Conservation (phyloP, 2,113 vertebrate species). For the Serilophus lunatus region DNA sequence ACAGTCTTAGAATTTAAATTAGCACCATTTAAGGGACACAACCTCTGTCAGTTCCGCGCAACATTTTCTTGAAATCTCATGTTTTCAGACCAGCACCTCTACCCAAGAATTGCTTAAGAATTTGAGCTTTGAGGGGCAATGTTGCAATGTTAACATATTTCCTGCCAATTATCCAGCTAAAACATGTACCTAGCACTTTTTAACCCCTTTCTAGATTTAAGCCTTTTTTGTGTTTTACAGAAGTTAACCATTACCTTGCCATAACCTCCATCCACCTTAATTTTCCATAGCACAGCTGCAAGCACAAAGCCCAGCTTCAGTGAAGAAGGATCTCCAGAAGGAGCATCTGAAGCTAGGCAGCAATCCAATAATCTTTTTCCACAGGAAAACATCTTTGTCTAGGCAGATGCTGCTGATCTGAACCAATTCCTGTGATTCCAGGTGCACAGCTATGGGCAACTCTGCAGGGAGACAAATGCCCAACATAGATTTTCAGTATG, state of each 20-base stretch:
- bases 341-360: rapidly evolving
- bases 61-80: not conserved
- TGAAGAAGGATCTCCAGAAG: not conserved
- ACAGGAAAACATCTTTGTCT: rapidly evolving
- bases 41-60: not conserved
- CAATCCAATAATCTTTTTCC: rapidly evolving
- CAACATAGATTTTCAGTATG: rapidly evolving
- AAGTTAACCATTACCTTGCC: rapidly evolving
- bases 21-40: not conserved
- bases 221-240: not conserved
- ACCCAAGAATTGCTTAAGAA: not conserved
- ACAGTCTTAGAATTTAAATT: not conserved
- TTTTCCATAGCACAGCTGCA: rapidly evolving
- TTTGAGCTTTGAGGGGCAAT: not conserved
- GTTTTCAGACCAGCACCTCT: not conserved
- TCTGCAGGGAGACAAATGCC: too few relatives aligned
- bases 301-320: rapidly evolving
- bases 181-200: not conserved
- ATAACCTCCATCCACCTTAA: too few relatives aligned
- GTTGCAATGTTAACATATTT: not conserved
- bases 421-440: not conserved
- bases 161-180: not conserved
- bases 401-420: rapidly evolving
- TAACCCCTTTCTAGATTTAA: not conserved
- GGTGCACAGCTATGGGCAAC: rapidly evolving